Evolutionary conservation across 2,113 vertebrate genomes (phyloP).

Genomic region (Tenrec ecaudatus): DNA sequence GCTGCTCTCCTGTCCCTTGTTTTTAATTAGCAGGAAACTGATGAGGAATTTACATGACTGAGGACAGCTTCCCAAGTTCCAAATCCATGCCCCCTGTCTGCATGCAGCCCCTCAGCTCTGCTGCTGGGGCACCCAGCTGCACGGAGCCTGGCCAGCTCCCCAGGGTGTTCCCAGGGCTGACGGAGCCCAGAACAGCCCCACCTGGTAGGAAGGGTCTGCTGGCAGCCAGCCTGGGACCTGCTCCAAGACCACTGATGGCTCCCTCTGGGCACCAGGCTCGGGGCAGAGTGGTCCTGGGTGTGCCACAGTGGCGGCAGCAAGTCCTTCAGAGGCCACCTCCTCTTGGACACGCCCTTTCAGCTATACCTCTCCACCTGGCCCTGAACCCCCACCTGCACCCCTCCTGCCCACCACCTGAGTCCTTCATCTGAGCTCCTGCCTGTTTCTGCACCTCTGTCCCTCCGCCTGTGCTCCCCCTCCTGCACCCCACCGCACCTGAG

Average conservation of each 20-base stretch:
- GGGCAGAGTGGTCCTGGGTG: not conserved
- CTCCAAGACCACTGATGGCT: no score
- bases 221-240: not conserved
- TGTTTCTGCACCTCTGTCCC: no score
- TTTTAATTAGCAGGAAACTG: conserved; percentile 76
- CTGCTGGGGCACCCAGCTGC: not conserved
- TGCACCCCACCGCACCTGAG: not conserved
- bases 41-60: conserved; percentile 28
- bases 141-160: not conserved
- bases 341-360: not conserved
- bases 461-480: not conserved
- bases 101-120: not conserved
- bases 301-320: no score
- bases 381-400: not conserved
- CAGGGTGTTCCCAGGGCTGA: not conserved
- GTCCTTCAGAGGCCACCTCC: not conserved
- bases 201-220: not conserved
- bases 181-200: not conserved
- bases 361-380: not conserved
- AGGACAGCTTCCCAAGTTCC: conserved; percentile 52
- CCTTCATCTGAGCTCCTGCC: no score
- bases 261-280: not conserved
- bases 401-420: not conserved
- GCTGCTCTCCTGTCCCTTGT: not conserved
- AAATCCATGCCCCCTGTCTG: not conserved